A percentile compares a stretch with the other conserved stretches of the same genome.
Conservation (phyloP, 2,888 invertebrate genomes). For the Epistrophella euchroma region DNA sequence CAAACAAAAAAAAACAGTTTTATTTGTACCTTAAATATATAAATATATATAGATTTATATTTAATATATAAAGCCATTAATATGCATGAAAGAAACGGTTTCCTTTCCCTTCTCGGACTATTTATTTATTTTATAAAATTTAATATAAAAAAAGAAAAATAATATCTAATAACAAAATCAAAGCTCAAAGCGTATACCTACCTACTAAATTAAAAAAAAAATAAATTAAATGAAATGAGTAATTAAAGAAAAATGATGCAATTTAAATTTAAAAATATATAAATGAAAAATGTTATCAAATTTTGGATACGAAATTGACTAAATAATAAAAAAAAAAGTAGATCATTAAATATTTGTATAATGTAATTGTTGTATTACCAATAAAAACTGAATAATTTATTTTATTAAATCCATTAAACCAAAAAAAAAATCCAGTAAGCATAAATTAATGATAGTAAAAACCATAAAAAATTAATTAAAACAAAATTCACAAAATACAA, state of each 20-base stretch:
- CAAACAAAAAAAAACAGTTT: constrained; percentile 29
- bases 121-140: constrained; percentile 43
- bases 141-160: neutral
- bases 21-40: constrained; percentile 49
- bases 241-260: constrained; percentile 10
- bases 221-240: neutral
- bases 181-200: constrained; percentile 63
- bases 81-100: constrained; percentile 61
- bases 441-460: constrained; percentile 3
- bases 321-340: constrained; percentile 2
- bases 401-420: neutral
- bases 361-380: constrained; percentile 33
- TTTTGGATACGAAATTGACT: constrained; percentile 34
- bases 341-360: constrained; percentile 58
- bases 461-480: constrained; percentile 1
- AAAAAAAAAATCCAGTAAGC: neutral
- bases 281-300: constrained; percentile 15
- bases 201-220: constrained; percentile 14
- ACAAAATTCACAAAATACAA: neutral
- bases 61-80: constrained; percentile 38
- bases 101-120: constrained; percentile 66
- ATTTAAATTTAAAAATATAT: constrained; percentile 34
- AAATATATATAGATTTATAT: neutral
- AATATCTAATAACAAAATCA: constrained; percentile 8
- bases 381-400: neutral